Percentiles rank a stretch among this genome's conserved stretches.
Evolutionary conservation across 1,140 invertebrate species (phyloP).

Genomic region (Procambarus clarkii): DNA sequence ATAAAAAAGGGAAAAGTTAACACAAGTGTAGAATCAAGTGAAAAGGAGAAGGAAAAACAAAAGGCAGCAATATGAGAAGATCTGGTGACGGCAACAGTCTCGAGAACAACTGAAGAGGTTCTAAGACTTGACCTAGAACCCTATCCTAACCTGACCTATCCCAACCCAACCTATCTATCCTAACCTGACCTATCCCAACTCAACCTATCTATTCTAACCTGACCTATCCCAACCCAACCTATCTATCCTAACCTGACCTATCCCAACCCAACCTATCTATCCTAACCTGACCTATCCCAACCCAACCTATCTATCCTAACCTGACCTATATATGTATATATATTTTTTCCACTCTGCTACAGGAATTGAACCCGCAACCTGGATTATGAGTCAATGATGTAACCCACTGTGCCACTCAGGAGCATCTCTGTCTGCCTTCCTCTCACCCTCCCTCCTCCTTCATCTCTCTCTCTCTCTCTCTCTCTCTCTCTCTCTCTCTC

Average conservation of each 20-base stretch:
- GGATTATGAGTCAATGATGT: not conserved
- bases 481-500: not conserved
- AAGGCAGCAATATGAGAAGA: too few relatives aligned
- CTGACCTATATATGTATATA: not conserved
- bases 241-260: slow-evolving; percentile 10
- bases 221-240: not conserved
- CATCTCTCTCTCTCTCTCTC: slow-evolving; percentile 9
- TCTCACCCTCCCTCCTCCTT: not conserved
- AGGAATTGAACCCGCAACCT: not conserved
- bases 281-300: slow-evolving; percentile 5
- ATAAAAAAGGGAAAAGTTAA: too few relatives aligned
- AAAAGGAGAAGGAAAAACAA: too few relatives aligned
- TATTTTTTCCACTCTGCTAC: not conserved
- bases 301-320: slow-evolving; percentile 9
- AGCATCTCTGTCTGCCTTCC: not conserved
- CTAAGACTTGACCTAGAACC: too few relatives aligned
- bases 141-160: not conserved
- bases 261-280: not conserved
- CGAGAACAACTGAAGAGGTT: too few relatives aligned
- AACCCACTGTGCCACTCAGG: not conserved
- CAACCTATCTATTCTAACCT: not conserved
- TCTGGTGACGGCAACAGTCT: too few relatives aligned
- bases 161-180: not conserved
- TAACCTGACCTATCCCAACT: slow-evolving; percentile 1
- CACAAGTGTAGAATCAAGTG: too few relatives aligned